Base-by-base conservation (phyloP, 2,888 invertebrate genomes). In the Trissoscelio sp. region DNA sequence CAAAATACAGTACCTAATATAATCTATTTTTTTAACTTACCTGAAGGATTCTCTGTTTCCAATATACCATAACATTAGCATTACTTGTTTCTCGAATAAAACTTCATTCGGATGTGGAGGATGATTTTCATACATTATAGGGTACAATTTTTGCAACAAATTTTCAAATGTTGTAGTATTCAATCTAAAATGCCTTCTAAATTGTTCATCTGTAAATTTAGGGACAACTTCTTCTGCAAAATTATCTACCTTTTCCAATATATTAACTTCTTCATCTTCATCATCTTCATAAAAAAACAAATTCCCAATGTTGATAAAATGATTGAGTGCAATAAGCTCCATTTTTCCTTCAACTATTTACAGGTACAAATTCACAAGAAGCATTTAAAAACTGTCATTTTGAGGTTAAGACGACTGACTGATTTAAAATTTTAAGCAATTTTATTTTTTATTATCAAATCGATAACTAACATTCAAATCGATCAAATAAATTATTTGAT, bases 171-270 rank as follows among this genome's bases (percentile, higher is more conserved):
- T 58, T 42, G 12, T 16, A 22, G 58, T 20, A 12, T 4, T 42
- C 22, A 58, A 9, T 12, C 58, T 4, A 22, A 58, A 58, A 24
- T 58, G 39, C 9, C 20, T 24, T 7, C 28, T 11, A 53, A 53
- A 53, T n/a, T 53, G 53, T 1, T 31, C 9, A 7, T 53, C 28
- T 14, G 53, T 28, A 53, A 31, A 53, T 6, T 22, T 28, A 3
- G 53, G 53, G 7, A 53, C 53, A 24, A 31, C 7, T 3, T 28
- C 53, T 53, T 53, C 53, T 14, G 53, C 24, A 53, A 14, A 53
- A 53, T 53, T 53, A 3, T 53, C 31, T 4, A 53, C 31, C 14
- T 53, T 53, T 28, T 6, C 53, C 6, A 53, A 31, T 12, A 28
- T 28, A 7, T 7, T 28, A 2, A 1, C 14, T 53, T 31, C 31